These are phyloP conservation scores for Cherax quadricarinatus DNA, from an alignment of 1,140 invertebrate species.

Conservation along the genomic window DNA sequence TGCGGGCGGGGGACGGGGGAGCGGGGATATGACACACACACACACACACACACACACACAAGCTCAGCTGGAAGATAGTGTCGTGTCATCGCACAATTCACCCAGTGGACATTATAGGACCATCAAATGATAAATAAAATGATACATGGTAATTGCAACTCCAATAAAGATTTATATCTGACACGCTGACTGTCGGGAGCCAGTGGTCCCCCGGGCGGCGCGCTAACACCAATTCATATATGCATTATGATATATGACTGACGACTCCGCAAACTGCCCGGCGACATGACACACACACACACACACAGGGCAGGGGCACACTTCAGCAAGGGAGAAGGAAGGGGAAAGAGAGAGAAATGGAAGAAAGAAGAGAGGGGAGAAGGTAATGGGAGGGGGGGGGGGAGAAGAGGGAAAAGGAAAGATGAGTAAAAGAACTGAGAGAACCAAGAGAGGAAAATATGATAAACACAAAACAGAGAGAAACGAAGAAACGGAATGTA, in stretches of 20 bases:
- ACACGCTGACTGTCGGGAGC: conserved; percentile 15
- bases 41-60: too few species aligned
- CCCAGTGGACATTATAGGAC: conserved; percentile 47
- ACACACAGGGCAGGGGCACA: not conserved
- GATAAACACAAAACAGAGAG: too few species aligned
- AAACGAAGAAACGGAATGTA: too few species aligned
- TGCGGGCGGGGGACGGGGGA: too few species aligned
- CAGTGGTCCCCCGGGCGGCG: not conserved
- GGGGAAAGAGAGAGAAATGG: not conserved
- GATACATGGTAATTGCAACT: conserved; percentile 49
- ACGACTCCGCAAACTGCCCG: conserved; percentile 30
- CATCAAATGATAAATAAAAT: conserved; percentile 55
- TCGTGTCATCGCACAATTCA: conserved; percentile 36
- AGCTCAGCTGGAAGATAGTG: not conserved
- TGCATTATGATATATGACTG: conserved; percentile 36
- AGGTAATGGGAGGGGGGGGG: too few species aligned
- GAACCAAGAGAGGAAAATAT: too few species aligned
- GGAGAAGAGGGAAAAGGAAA: too few species aligned
- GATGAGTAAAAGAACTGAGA: too few species aligned
- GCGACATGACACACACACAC: not conserved
- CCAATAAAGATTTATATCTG: conserved; percentile 48
- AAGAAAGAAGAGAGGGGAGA: not conserved
- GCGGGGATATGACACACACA: too few species aligned
- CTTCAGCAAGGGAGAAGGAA: too few species aligned
- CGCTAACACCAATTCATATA: conserved; percentile 30